Conservation (phyloP, 2,113 vertebrate species). For the Aegotheles bennettii region DNA sequence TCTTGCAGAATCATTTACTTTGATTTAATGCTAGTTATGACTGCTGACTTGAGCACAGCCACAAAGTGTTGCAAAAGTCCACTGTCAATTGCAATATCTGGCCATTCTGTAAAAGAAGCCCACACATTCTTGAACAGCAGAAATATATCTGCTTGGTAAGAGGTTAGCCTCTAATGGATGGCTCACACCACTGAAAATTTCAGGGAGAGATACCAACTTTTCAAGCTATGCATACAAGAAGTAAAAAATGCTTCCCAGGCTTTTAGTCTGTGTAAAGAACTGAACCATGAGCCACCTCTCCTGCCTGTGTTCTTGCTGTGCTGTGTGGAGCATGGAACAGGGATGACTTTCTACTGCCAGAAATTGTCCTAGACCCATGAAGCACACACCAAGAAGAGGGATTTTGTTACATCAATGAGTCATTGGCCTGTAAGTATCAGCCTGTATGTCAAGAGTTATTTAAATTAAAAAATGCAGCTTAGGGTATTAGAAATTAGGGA, state of each 20-base stretch:
- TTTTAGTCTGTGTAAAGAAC: not conserved
- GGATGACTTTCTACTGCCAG: too few relatives aligned
- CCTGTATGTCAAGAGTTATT: not conserved
- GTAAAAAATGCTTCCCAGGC: not conserved
- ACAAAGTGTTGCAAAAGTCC: not conserved
- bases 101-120: not conserved
- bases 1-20: not conserved
- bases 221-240: not conserved
- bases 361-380: too few relatives aligned
- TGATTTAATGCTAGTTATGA: not conserved
- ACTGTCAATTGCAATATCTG: not conserved
- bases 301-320: fast-evolving
- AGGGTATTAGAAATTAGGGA: not conserved
- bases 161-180: not conserved
- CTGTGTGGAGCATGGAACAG: fast-evolving
- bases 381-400: not conserved
- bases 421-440: not conserved
- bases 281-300: not conserved
- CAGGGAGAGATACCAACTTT: not conserved
- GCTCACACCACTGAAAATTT: not conserved
- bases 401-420: not conserved
- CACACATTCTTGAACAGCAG: not conserved
- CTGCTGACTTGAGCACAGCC: not conserved
- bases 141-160: not conserved
- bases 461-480: not conserved